phyloP scores from a whole-genome alignment of 2,888 invertebrate species.

The Sphecodes monilicornis region DNA sequence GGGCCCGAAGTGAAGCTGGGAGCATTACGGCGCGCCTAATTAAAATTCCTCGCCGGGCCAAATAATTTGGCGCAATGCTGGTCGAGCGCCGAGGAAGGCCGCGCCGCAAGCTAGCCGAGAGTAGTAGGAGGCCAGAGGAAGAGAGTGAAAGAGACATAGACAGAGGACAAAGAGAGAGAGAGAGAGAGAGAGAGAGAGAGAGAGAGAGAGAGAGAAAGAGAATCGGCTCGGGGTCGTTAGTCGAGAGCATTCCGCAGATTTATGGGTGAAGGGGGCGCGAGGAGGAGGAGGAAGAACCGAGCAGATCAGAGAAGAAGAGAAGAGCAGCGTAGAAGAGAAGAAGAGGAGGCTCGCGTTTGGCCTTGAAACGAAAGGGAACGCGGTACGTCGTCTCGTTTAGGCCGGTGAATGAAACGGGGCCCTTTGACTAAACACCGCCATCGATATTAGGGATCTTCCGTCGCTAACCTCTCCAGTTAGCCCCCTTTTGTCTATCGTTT shows the following conservation, averaged over 20 bases:
- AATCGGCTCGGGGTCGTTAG: conserved; percentile 40
- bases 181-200: not conserved
- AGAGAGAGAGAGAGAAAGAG: conserved; percentile 17
- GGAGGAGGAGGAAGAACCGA: not conserved
- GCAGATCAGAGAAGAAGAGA: not conserved
- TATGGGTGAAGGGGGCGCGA: conserved; percentile 43
- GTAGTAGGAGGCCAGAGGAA: not conserved
- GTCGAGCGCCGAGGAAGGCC: conserved; percentile 1
- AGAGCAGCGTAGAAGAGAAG: not conserved
- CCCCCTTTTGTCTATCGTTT: conserved; percentile 45
- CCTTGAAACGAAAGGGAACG: conserved; percentile 57
- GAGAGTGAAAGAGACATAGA: not conserved
- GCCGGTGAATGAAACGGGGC: conserved; percentile 58
- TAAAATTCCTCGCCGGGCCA: conserved; percentile 51
- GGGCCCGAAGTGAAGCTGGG: conserved; percentile 31
- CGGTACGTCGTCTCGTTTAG: conserved; percentile 59
- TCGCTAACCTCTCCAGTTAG: conserved; percentile 53
- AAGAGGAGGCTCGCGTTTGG: conserved; percentile 41
- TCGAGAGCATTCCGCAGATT: conserved; percentile 49
- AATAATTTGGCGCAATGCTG: conserved; percentile 47
- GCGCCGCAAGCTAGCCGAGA: not conserved
- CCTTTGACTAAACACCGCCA: conserved; percentile 65
- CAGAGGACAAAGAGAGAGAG: not conserved
- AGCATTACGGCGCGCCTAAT: conserved; percentile 51
- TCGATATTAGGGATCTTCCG: conserved; percentile 63